Percentiles rank a stretch among this genome's conserved stretches.
phyloP scores from a whole-genome alignment of 2,888 invertebrate genomes.

The Nudaria mundana region DNA sequence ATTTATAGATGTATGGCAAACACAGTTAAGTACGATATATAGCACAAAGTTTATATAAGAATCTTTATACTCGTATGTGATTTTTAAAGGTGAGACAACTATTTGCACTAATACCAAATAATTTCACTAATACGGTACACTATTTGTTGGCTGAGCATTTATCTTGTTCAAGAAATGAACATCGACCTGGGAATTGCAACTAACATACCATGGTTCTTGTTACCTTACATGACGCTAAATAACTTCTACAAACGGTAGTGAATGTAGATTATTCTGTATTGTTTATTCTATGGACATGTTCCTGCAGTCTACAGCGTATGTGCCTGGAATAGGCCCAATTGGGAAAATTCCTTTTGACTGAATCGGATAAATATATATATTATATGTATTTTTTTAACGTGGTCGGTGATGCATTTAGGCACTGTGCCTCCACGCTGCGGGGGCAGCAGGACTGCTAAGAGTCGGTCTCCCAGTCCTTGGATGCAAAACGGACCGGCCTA shows the following conservation, averaged over 20 bases:
- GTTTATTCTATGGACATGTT: slow-evolving; percentile 44
- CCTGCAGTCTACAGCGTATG: slow-evolving; percentile 36
- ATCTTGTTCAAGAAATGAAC: slow-evolving; percentile 63
- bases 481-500: too few species aligned
- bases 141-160: slow-evolving; percentile 64
- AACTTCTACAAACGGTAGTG: slow-evolving; percentile 66
- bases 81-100: too few species aligned
- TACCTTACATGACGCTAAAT: slow-evolving; percentile 68
- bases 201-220: slow-evolving; percentile 62
- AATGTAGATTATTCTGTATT: slow-evolving; percentile 72
- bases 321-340: slow-evolving; percentile 18
- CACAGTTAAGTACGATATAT: too few species aligned
- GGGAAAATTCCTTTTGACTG: slow-evolving; percentile 10
- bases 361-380: not conserved
- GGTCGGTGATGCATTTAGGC: too few species aligned
- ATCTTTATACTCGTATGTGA: too few species aligned
- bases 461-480: too few species aligned
- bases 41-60: too few species aligned
- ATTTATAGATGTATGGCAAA: too few species aligned
- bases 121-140: slow-evolving; percentile 67
- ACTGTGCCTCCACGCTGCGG: too few species aligned
- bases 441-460: too few species aligned
- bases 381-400: not conserved
- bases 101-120: slow-evolving; percentile 77
- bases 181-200: slow-evolving; percentile 59